Conservation (phyloP, 2,113 vertebrate species). For the Calidris pygmaea region DNA sequence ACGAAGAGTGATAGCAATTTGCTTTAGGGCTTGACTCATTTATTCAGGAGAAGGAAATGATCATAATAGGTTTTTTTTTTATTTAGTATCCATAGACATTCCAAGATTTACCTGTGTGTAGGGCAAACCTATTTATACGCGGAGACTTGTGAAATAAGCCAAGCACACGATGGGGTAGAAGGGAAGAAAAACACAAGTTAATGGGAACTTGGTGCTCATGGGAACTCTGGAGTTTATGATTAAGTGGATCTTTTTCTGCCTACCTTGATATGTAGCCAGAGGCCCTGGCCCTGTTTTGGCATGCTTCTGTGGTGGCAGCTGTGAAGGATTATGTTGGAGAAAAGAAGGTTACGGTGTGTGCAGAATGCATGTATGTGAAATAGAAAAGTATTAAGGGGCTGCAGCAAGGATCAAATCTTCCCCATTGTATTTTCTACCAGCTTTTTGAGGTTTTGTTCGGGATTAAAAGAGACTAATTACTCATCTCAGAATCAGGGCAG, state of each 20-base stretch:
- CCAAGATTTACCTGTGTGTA: background rate
- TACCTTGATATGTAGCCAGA: background rate
- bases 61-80: background rate
- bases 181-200: background rate
- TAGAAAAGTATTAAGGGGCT: background rate
- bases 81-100: background rate
- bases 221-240: background rate
- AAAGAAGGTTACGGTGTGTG: background rate
- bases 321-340: background rate
- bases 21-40: background rate
- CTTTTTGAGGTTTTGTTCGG: background rate
- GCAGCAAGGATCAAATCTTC: background rate
- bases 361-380: background rate
- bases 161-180: background rate
- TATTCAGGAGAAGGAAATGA: background rate
- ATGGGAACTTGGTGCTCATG: background rate
- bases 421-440: background rate
- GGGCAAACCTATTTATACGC: background rate
- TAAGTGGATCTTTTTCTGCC: background rate
- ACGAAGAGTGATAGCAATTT: conserved; percentile 24
- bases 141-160: background rate
- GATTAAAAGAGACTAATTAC: background rate
- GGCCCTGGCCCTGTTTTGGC: background rate
- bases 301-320: background rate
- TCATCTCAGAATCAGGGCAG: background rate